Evolutionary conservation across 2,797 vertebrate genomes (phyloP).

Genomic region (Microtus agrestis): DNA sequence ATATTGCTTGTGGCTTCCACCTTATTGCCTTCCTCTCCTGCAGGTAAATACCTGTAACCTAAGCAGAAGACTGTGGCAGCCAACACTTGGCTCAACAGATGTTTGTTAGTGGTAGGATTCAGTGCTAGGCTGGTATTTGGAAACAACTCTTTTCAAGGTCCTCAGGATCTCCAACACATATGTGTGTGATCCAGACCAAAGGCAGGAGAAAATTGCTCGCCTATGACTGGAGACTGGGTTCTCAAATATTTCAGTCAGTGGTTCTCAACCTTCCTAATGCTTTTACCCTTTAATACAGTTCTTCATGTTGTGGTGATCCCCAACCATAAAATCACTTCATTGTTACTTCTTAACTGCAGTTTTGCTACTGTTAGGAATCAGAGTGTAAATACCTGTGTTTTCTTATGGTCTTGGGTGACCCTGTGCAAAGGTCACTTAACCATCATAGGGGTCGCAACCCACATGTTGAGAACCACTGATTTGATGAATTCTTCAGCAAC

Average conservation of each 20-base stretch:
- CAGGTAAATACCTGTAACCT: background rate
- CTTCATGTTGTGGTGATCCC: too few species aligned
- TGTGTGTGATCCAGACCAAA: background rate
- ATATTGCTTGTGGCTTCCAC: background rate
- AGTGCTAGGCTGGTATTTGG: background rate
- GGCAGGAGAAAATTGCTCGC: background rate
- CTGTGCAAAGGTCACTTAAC: background rate
- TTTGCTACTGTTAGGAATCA: background rate
- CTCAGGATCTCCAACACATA: background rate
- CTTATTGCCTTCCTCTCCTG: background rate
- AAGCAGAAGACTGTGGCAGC: background rate
- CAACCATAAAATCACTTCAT: too few species aligned
- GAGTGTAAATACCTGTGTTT: background rate
- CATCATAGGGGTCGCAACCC: background rate
- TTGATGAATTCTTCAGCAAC: background rate
- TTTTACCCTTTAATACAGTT: background rate
- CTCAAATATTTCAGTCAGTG: background rate
- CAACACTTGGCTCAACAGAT: background rate
- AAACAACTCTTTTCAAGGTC: background rate
- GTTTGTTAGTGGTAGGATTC: background rate
- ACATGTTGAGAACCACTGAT: background rate
- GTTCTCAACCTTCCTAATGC: background rate
- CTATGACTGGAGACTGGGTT: background rate
- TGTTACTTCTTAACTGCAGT: background rate
- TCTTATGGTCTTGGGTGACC: too few species aligned